Conservation (phyloP, 23 tunicate species). For the Halocynthia aurantium region DNA sequence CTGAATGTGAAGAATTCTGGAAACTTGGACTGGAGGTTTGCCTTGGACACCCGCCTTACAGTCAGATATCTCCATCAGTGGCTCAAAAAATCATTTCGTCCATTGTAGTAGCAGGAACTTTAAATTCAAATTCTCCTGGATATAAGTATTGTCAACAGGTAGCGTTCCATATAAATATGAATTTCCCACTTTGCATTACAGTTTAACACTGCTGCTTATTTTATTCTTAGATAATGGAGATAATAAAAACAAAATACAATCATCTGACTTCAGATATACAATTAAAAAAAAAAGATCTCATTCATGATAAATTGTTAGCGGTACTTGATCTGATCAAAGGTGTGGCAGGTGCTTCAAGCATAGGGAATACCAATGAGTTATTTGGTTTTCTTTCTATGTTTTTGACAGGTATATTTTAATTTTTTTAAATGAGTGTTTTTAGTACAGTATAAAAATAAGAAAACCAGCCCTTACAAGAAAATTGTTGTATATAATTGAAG, state of each 20-base stretch:
- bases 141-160: slow-evolving; percentile 74
- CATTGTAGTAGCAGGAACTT: slow-evolving; percentile 56
- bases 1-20: slow-evolving; percentile 61
- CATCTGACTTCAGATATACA: slow-evolving; percentile 16
- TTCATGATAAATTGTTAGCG: slow-evolving; percentile 21
- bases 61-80: slow-evolving; percentile 18
- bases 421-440: not conserved
- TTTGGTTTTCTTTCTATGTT: slow-evolving; percentile 42
- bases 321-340: slow-evolving; percentile 52
- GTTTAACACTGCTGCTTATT: not conserved
- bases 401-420: slow-evolving; percentile 28
- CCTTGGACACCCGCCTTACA: slow-evolving; percentile 12
- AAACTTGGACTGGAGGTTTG: slow-evolving; percentile 33
- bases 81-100: slow-evolving; percentile 49
- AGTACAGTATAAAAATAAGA: no score
- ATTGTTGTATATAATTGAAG: no score
- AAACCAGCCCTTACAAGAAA: no score
- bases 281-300: slow-evolving; percentile 3
- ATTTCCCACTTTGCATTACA: not conserved
- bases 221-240: slow-evolving; percentile 43
- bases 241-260: slow-evolving; percentile 40
- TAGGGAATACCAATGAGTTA: slow-evolving; percentile 25
- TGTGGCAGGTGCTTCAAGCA: slow-evolving; percentile 47
- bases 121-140: slow-evolving; percentile 48
- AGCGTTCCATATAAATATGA: not conserved